Percentiles rank a stretch among this genome's conserved stretches.
Conservation (phyloP, 2,113 vertebrate species). For the Phyllostomus discolor region DNA sequence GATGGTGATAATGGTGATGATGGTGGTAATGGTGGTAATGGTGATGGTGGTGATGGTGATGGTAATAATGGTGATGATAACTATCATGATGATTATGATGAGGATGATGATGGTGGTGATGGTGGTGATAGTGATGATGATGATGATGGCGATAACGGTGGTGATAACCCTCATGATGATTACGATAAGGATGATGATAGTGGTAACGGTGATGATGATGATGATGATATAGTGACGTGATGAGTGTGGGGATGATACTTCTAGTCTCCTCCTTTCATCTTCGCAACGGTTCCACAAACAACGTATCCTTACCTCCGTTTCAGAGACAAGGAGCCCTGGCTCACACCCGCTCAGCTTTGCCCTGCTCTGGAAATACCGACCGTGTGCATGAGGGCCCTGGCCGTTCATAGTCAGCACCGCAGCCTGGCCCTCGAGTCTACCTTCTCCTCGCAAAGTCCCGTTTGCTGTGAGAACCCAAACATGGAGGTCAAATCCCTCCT, state of each 20-base stretch:
- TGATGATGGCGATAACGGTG: not conserved
- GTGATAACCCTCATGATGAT: not conserved
- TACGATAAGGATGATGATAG: not conserved
- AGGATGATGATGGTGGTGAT: not conserved
- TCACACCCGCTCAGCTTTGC: not conserved
- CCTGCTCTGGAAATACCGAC: not conserved
- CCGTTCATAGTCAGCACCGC: not conserved
- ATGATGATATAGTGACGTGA: not conserved
- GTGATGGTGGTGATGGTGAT: not conserved
- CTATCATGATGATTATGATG: too few species aligned
- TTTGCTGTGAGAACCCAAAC: not conserved
- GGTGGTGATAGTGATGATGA: too few species aligned
- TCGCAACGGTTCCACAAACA: too few species aligned
- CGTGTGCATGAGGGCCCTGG: not conserved
- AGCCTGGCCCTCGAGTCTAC: not conserved
- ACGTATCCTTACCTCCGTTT: not conserved
- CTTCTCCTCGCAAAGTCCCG: not conserved
- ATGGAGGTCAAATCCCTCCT: not conserved
- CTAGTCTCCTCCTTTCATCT: not conserved
- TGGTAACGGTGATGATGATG: not conserved
- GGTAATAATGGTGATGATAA: too few species aligned
- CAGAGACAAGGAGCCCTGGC: too few species aligned
- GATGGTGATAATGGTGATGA: too few species aligned
- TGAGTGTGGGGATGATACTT: too few species aligned
- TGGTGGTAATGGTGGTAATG: not conserved